phyloP scores from a whole-genome alignment of 2,113 vertebrate species.

The Toxostoma redivivum region DNA sequence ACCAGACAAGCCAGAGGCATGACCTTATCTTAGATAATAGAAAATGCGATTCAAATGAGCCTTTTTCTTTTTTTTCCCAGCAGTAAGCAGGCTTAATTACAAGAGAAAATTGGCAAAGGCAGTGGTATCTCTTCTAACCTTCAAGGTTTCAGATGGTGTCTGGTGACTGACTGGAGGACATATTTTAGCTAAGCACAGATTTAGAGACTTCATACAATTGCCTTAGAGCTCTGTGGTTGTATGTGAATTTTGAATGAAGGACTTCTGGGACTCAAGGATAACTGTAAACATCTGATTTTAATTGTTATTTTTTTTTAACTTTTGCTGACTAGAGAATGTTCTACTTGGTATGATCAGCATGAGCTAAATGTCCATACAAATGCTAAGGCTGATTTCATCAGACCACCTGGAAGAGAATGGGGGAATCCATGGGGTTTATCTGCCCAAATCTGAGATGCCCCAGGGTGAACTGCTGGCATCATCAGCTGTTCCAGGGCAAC shows the following conservation, averaged over 20 bases:
- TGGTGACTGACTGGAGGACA: neutral
- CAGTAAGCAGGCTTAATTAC: neutral
- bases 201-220: neutral
- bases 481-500: neutral
- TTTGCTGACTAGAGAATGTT: neutral
- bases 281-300: neutral
- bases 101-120: neutral
- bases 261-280: neutral
- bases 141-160: neutral
- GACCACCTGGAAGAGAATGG: neutral
- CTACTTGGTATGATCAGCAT: neutral
- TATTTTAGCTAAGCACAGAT: neutral
- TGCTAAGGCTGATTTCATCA: neutral
- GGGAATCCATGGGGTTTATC: fast-evolving
- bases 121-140: neutral
- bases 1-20: conserved; percentile 26
- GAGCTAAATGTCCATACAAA: neutral
- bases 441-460: neutral
- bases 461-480: neutral
- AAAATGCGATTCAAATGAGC: neutral
- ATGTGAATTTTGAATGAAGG: neutral
- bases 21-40: conserved; percentile 19
- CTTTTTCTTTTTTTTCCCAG: neutral
- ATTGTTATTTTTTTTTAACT: neutral
- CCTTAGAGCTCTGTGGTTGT: neutral